These are phyloP conservation scores for Corticium candelabrum DNA, from an alignment of 37 sponge, comb jelly and placozoan species.

Conservation along the genomic window DNA sequence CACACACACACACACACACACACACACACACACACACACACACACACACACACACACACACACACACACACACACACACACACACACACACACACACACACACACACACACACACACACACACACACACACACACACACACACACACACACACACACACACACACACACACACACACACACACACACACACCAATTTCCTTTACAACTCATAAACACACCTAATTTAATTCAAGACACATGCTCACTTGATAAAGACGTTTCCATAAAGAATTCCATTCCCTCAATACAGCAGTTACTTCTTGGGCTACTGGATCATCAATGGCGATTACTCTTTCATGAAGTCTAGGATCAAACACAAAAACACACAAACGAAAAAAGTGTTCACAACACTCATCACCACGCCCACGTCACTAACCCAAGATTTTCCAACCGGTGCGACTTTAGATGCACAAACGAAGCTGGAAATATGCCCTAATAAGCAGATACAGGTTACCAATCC, in stretches of 20 bases:
- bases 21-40: no score
- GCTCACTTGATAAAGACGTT: neutral
- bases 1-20: no score
- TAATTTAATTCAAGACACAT: neutral
- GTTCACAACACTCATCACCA: neutral
- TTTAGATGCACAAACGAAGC: conserved; percentile 64
- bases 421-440: conserved; percentile 34
- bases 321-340: neutral
- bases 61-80: no score
- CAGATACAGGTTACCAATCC: neutral
- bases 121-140: no score
- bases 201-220: no score
- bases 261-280: neutral
- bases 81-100: no score
- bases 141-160: no score
- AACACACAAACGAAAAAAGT: neutral
- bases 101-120: no score
- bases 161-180: no score
- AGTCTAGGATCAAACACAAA: neutral
- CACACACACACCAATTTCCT: no score
- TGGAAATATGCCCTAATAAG: conserved; percentile 58
- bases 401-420: conserved; percentile 34
- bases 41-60: no score
- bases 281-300: neutral
- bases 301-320: neutral